Base-by-base conservation (phyloP, 2,113 vertebrate species). In the Vanacampus margaritifer region DNA sequence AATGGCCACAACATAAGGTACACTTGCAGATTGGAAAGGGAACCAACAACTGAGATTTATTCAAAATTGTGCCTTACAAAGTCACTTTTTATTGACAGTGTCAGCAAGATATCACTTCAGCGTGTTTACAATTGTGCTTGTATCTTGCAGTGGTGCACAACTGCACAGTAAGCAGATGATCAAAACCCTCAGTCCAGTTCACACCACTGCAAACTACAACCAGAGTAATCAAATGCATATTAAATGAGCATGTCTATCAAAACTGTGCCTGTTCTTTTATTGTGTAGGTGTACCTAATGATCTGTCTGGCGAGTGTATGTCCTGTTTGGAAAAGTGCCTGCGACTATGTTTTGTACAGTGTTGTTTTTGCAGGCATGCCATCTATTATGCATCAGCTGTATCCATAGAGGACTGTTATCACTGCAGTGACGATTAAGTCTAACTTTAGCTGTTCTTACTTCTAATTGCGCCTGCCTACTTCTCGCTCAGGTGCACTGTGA, bases 331-430 rank as follows among this genome's bases (percentile, higher is more conserved):
- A 79, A 80, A 67, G 66, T 69, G 69, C 61, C 59, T 64, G 48
- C 64, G 11, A 78, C 82, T 73, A 73, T 68, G 72, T 73, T 75
- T 73, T 67, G 76, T 54, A 6, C 16, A 13, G 3, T 21, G 16
- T 48, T 23, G n/a, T n/a, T 50, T 81, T 67, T 77, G 67, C 74
- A 51, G 61, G 63, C 76, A 46, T 70, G 0, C 13, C 50, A 82
- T 87, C 69, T 86, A 86, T 85, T 85, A 88, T 86, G 80, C 73
- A 87, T 81, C 16, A 71, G 62, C 19, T 54, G 23, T 66, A 61
- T 71, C 78, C 63, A 73, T 16, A 64, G 73, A 76, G 69, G 75
- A 70, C 71, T 71, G 21, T 23, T 23, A n/a, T 11, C 6, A 21
- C 48, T 51, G 43, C 62, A 51, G 14, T 17, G 60, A 46, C 21